These are phyloP conservation scores for Lycia hirtaria DNA, from an alignment of 2,888 invertebrate species.

Conservation along the genomic window DNA sequence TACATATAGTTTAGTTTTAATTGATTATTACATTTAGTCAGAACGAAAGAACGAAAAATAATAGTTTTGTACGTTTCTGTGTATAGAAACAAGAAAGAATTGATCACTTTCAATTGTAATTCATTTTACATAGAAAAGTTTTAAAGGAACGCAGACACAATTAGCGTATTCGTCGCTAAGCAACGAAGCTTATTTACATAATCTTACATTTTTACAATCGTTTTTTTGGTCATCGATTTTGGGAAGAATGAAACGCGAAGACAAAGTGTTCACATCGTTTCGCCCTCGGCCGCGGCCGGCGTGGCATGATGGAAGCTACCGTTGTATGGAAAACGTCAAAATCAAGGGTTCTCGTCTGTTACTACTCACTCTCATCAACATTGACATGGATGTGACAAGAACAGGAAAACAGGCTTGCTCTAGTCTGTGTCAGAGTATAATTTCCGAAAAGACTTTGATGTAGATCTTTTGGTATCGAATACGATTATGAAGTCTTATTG, in stretches of 20 bases:
- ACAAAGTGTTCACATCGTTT: conserved; percentile 35
- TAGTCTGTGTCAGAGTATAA: too few species aligned
- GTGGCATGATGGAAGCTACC: conserved; percentile 21
- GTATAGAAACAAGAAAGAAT: not conserved
- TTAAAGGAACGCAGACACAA: conserved; percentile 37
- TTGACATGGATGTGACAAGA: too few species aligned
- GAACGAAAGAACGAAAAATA: too few species aligned
- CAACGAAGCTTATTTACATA: conserved; percentile 67
- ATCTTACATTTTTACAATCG: conserved; percentile 59
- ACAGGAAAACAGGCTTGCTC: too few species aligned
- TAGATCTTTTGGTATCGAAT: too few species aligned
- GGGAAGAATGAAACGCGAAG: conserved; percentile 65
- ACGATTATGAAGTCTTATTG: too few species aligned
- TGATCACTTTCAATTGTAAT: too few species aligned
- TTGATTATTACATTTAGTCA: too few species aligned
- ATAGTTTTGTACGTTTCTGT: not conserved
- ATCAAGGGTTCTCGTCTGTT: not conserved
- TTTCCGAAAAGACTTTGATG: too few species aligned
- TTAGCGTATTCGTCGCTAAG: conserved; percentile 60
- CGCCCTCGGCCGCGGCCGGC: conserved; percentile 7
- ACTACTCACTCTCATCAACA: too few species aligned
- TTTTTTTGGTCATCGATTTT: conserved; percentile 77
- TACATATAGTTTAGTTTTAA: too few species aligned
- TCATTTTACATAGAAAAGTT: not conserved
- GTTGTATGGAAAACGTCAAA: conserved; percentile 4